Base-by-base conservation (phyloP, 2,797 vertebrate species). In the Chanos chanos region DNA sequence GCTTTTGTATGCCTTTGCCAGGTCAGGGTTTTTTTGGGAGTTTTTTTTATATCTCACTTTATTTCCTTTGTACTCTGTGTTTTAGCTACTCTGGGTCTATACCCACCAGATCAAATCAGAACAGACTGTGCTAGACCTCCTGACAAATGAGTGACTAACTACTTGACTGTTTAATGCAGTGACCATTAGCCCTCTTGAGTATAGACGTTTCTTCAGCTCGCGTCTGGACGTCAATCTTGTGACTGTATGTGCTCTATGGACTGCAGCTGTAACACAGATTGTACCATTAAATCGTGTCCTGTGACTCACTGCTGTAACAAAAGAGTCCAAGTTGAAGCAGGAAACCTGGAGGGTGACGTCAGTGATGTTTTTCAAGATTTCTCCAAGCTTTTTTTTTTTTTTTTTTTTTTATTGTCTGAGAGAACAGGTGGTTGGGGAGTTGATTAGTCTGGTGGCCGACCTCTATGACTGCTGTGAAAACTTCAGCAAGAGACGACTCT, bases 81-180 rank as follows among this genome's bases (percentile, higher is more conserved):
- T 52, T 34, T 68, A 61, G 61, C 50, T 64, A 71, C 66, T 71
- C 71, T 55, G 31, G n/a, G n/a, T n/a, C n/a, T n/a, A n/a, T n/a
- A n/a, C n/a, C n/a, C n/a, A n/a, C n/a, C n/a, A n/a, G n/a, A n/a
- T n/a, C n/a, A n/a, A n/a, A n/a, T n/a, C n/a, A n/a, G n/a, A n/a
- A n/a, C n/a, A n/a, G n/a, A n/a, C n/a, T n/a, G n/a, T n/a, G n/a
- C n/a, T n/a, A n/a, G n/a, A n/a, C n/a, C n/a, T n/a, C n/a, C n/a
- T n/a, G n/a, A n/a, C n/a, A n/a, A n/a, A n/a, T n/a, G n/a, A n/a
- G n/a, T n/a, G n/a, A n/a, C n/a, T n/a, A n/a, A n/a, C n/a, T n/a
- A n/a, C n/a, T n/a, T n/a, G n/a, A n/a, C n/a, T n/a, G n/a, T n/a
- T n/a, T n/a, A n/a, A n/a, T n/a, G n/a, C n/a, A n/a, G n/a, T n/a